A percentile compares a stretch with the other conserved stretches of the same genome.
These are phyloP conservation scores for Cavia porcellus DNA, from an alignment of 2,113 vertebrate species.

Conservation along the genomic window DNA sequence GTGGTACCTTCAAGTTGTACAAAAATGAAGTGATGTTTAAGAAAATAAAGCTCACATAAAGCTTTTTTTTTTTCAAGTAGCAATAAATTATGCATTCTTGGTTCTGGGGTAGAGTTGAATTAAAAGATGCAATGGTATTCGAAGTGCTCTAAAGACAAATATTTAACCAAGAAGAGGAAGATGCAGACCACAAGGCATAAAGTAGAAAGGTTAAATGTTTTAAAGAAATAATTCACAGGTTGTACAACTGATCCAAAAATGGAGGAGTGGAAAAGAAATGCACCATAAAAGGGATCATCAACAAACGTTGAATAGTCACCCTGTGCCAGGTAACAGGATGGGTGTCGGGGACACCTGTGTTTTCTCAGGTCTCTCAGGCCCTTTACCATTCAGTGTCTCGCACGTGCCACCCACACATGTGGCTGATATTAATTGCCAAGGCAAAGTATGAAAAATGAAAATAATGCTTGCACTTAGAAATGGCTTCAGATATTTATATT, in stretches of 20 bases:
- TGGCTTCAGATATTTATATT: constrained; percentile 60
- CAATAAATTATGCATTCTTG: not conserved
- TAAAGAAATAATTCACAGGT: not conserved
- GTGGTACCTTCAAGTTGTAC: not conserved
- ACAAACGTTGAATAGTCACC: not conserved
- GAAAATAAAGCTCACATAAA: not conserved
- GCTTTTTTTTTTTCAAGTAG: not conserved
- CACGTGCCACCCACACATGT: not conserved
- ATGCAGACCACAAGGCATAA: not conserved
- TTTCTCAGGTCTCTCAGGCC: constrained; percentile 5
- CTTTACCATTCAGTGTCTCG: not conserved
- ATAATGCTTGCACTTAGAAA: constrained; percentile 39
- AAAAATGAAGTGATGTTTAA: not conserved
- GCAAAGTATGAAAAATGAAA: constrained; percentile 63
- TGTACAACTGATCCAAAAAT: constrained; percentile 2
- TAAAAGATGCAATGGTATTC: not conserved
- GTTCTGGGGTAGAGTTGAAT: not conserved
- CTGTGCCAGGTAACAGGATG: not conserved
- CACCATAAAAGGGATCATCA: not conserved
- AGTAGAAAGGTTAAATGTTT: not conserved
- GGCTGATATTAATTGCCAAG: constrained; percentile 41
- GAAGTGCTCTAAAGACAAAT: not conserved
- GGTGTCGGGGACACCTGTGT: not conserved
- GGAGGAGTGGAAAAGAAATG: constrained; percentile 4
- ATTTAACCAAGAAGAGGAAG: not conserved